phyloP scores from a whole-genome alignment of 1,140 invertebrate species.

The Phocides pigmalion region DNA sequence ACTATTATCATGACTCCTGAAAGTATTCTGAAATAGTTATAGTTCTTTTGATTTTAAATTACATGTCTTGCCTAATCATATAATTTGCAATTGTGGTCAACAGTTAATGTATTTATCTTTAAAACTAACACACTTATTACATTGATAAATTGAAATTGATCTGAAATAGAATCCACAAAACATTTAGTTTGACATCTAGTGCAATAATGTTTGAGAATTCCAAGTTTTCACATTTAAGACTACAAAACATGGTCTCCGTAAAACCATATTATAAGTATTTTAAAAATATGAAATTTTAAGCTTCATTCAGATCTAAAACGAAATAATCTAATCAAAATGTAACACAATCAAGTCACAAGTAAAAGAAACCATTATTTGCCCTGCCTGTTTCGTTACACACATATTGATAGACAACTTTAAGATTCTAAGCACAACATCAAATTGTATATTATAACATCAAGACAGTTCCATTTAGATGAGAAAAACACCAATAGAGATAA shows the following conservation, averaged over 20 bases:
- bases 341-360: conserved; percentile 37
- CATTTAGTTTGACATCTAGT: conserved; percentile 39
- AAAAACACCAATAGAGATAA: conserved; percentile 31
- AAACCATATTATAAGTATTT: conserved; percentile 24
- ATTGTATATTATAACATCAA: conserved; percentile 35
- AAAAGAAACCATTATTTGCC: conserved; percentile 34
- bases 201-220: conserved; percentile 32
- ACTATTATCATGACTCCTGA: too few species aligned
- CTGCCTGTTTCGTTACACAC: conserved; percentile 35
- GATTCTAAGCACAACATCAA: conserved; percentile 43
- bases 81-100: conserved; percentile 46
- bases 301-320: conserved; percentile 74
- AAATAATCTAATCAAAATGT: conserved; percentile 52
- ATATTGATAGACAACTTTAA: conserved; percentile 38
- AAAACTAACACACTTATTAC: conserved; percentile 63
- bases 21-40: too few species aligned
- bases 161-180: conserved; percentile 74
- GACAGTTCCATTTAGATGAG: conserved; percentile 23
- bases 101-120: conserved; percentile 40
- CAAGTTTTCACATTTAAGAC: conserved; percentile 35
- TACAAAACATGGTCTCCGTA: conserved; percentile 24
- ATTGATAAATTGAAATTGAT: conserved; percentile 67
- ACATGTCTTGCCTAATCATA: not conserved
- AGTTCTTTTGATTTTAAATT: too few species aligned
- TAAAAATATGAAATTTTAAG: conserved; percentile 52